Percentiles rank a stretch among this genome's conserved stretches.
Evolutionary conservation across 2,113 vertebrate genomes (phyloP).

Genomic region (Nothocercus julius): DNA sequence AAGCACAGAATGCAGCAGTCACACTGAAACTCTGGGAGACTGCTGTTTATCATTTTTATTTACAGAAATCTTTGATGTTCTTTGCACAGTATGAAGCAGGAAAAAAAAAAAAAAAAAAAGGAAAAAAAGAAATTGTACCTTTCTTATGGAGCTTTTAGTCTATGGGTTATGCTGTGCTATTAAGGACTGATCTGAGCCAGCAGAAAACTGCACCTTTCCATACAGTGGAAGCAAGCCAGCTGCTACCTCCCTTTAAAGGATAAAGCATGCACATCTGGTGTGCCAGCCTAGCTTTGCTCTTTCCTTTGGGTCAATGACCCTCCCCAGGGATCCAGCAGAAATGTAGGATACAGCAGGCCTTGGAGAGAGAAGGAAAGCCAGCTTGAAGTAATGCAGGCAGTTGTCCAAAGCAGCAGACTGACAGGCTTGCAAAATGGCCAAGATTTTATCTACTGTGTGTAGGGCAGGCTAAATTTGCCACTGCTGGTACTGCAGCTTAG

Average conservation of each 20-base stretch:
- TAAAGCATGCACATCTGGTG: neutral
- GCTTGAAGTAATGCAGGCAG: neutral
- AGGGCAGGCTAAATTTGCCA: neutral
- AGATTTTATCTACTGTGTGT: neutral
- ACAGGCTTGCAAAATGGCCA: neutral
- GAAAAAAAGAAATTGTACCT: neutral
- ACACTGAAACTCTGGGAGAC: neutral
- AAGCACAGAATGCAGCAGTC: neutral
- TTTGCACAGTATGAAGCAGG: neutral
- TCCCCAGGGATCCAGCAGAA: neutral
- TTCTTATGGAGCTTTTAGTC: neutral
- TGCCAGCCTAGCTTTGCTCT: slow-evolving; percentile 2
- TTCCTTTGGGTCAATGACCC: neutral
- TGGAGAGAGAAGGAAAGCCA: neutral
- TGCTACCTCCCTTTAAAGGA: neutral
- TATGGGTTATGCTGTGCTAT: neutral
- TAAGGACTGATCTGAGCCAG: neutral
- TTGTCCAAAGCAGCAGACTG: neutral
- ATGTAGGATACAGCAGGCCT: neutral
- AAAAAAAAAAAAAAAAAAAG: slow-evolving; percentile 3
- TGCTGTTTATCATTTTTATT: slow-evolving; percentile 44
- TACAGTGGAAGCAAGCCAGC: neutral
- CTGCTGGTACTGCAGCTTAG: neutral
- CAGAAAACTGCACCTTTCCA: neutral
- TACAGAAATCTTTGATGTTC: slow-evolving; percentile 20